phyloP scores from a whole-genome alignment of 2,113 vertebrate species.

The Gallinago media region DNA sequence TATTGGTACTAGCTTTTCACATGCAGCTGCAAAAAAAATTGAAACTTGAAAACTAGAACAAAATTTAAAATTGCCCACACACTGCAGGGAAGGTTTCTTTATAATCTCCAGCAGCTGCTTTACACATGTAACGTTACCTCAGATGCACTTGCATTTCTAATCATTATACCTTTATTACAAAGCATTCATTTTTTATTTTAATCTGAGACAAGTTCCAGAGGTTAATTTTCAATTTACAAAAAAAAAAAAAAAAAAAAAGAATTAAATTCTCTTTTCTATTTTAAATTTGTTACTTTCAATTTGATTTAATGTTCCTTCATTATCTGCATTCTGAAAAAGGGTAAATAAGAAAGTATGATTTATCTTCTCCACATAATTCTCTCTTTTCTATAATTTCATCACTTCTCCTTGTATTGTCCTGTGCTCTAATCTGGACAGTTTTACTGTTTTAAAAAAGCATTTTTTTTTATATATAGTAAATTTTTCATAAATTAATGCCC shows the following conservation, averaged over 20 bases:
- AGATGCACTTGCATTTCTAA: neutral
- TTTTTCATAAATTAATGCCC: neutral
- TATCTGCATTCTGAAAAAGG: neutral
- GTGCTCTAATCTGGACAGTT: neutral
- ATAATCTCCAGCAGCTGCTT: neutral
- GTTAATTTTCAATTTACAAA: neutral
- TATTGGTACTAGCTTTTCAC: neutral
- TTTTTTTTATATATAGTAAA: neutral
- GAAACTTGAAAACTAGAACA: neutral
- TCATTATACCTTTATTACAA: neutral
- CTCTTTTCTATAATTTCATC: neutral
- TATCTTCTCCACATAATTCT: conserved; percentile 33
- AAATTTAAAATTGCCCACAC: neutral
- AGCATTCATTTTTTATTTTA: neutral
- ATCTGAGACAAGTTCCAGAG: neutral
- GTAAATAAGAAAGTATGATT: neutral
- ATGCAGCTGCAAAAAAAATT: neutral
- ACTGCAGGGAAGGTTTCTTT: neutral
- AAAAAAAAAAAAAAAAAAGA: neutral
- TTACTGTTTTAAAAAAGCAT: neutral
- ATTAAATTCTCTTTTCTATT: neutral
- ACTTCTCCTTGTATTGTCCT: neutral
- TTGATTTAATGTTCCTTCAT: neutral
- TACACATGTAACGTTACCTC: neutral
- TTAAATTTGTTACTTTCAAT: neutral